Percentiles rank a stretch among this genome's conserved stretches.
phyloP scores from a whole-genome alignment of 1,140 invertebrate species.

The Caenorhabditis brenneri region DNA sequence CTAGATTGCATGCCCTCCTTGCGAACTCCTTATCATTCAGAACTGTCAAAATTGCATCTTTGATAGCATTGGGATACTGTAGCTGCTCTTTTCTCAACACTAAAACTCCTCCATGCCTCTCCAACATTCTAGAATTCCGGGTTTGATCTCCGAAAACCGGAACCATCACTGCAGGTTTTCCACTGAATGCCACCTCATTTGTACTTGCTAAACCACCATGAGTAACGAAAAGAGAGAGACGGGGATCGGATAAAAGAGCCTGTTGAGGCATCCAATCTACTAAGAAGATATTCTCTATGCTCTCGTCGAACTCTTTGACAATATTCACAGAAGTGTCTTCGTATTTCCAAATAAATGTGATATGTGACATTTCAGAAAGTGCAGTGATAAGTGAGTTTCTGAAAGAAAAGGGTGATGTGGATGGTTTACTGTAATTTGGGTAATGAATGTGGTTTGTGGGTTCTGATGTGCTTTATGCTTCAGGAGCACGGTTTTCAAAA shows the following conservation, averaged over 20 bases:
- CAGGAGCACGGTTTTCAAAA: too few species aligned
- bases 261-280: conserved; percentile 58
- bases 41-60: conserved; percentile 32
- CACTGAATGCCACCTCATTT: conserved; percentile 55
- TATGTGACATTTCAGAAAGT: conserved; percentile 44
- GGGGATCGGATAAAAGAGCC: conserved; percentile 57
- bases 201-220: conserved; percentile 60
- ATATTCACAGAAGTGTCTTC: conserved; percentile 57
- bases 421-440: too few species aligned
- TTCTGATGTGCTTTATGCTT: neutral
- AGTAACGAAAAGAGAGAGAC: conserved; percentile 59
- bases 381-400: conserved; percentile 24
- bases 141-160: conserved; percentile 61
- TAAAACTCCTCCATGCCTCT: conserved; percentile 49
- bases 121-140: conserved; percentile 51
- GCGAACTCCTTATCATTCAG: conserved; percentile 11
- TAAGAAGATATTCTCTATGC: conserved; percentile 49
- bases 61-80: neutral
- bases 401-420: neutral
- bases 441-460: neutral
- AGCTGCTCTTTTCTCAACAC: conserved; percentile 44
- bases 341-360: conserved; percentile 64
- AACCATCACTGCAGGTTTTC: conserved; percentile 58
- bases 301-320: conserved; percentile 6
- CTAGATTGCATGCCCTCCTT: neutral